Evolutionary conservation across 2,888 invertebrate genomes (phyloP).

Genomic region (Ariolimax columbianus): DNA sequence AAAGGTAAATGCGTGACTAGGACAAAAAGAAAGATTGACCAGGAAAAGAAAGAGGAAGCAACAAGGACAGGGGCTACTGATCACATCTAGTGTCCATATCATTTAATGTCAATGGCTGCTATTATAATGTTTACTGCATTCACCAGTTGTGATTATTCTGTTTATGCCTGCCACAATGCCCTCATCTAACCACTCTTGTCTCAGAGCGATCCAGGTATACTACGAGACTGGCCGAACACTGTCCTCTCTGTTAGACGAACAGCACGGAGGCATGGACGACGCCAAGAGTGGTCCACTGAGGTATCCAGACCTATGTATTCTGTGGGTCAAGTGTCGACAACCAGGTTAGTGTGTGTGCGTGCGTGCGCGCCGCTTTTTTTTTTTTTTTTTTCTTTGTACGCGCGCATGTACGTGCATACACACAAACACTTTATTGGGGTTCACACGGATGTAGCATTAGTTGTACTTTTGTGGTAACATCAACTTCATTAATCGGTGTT

Average conservation of each 20-base stretch:
- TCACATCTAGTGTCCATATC: no score
- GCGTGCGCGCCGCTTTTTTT: neutral
- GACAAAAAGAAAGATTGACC: no score
- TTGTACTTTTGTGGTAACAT: neutral
- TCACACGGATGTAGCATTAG: neutral
- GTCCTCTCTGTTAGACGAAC: slow-evolving; percentile 86
- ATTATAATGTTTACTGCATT: no score
- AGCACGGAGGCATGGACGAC: slow-evolving; percentile 80
- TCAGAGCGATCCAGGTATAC: slow-evolving; percentile 88
- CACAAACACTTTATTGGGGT: no score
- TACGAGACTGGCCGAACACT: slow-evolving; percentile 84
- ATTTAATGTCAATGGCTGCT: no score
- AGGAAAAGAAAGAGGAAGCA: no score
- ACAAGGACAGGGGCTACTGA: no score
- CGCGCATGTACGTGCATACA: neutral
- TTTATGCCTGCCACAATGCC: no score
- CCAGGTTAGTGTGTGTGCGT: slow-evolving; percentile 79
- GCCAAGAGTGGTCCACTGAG: slow-evolving; percentile 81
- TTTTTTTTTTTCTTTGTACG: no score
- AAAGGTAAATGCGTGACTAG: no score
- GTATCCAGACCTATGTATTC: slow-evolving; percentile 86
- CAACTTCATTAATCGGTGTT: neutral
- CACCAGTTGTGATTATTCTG: no score
- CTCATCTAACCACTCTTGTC: no score
- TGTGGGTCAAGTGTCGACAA: slow-evolving; percentile 92